Evolutionary conservation across 2,797 vertebrate genomes (phyloP).

Genomic region (Gadopsis marmoratus): DNA sequence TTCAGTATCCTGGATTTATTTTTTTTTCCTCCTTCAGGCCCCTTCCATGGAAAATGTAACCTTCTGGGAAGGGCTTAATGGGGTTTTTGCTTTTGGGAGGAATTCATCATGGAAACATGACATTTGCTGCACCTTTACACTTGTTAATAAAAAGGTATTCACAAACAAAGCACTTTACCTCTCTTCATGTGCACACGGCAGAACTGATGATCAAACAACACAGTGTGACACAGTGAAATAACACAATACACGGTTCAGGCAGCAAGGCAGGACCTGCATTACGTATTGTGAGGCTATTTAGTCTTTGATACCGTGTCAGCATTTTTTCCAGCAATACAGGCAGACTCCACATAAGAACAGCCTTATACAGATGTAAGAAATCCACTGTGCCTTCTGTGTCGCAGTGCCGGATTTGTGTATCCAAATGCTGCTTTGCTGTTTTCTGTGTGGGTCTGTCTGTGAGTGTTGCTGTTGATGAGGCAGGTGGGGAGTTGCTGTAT

Average conservation of each 20-base stretch:
- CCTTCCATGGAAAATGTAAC: conserved; percentile 45
- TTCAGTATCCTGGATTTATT: conserved; percentile 50
- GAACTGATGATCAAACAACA: conserved; percentile 38
- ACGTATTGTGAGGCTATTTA: conserved; percentile 24
- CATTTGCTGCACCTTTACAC: conserved; percentile 66
- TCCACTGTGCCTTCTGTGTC: neutral
- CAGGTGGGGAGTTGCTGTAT: neutral
- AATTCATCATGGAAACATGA: conserved; percentile 70
- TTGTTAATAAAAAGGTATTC: conserved; percentile 62
- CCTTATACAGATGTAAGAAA: conserved; percentile 12
- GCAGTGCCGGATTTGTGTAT: neutral
- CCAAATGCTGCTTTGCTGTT: neutral
- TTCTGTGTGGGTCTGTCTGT: neutral
- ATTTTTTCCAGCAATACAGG: conserved; percentile 1
- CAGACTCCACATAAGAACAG: neutral
- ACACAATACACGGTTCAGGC: conserved; percentile 35
- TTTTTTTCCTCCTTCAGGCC: conserved; percentile 63
- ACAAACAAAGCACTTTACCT: conserved; percentile 62
- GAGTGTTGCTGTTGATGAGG: neutral
- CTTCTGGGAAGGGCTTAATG: conserved; percentile 68
- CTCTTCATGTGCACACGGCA: conserved; percentile 23
- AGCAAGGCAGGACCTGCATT: conserved; percentile 11
- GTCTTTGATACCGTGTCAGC: conserved; percentile 30
- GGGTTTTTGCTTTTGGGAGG: conserved; percentile 55
- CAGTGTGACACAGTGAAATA: conserved; percentile 4